Conservation (phyloP, 1,140 invertebrate genomes). For the Nephotettix cincticeps region DNA sequence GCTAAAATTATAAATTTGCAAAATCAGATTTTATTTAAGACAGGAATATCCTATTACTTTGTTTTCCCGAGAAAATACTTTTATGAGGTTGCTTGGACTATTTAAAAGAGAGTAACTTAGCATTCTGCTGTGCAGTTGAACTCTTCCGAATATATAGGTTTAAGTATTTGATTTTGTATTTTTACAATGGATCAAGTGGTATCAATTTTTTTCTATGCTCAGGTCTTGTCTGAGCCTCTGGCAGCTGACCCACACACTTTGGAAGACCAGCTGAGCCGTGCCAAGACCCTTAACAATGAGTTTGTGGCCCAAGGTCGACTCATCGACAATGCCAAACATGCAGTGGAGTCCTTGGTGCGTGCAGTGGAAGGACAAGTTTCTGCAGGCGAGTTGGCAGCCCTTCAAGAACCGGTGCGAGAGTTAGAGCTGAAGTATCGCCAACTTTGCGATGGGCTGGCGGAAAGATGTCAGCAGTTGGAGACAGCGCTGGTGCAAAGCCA, state of each 20-base stretch:
- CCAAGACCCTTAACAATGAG: constrained; percentile 84
- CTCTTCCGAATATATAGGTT: too few species aligned
- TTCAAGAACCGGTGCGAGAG: constrained; percentile 76
- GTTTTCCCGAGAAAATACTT: too few species aligned
- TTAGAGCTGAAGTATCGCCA: constrained; percentile 77
- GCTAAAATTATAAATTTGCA: too few species aligned
- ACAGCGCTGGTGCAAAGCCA: constrained; percentile 89
- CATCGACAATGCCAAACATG: constrained; percentile 74
- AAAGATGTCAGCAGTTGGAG: constrained; percentile 82
- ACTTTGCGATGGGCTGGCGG: constrained; percentile 65
- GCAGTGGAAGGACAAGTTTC: constrained; percentile 79
- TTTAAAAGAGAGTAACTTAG: too few species aligned
- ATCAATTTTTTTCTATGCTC: too few species aligned
- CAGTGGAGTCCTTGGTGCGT: constrained; percentile 67
- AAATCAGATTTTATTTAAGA: too few species aligned
- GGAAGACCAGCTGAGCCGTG: constrained; percentile 81
- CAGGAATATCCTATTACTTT: too few species aligned
- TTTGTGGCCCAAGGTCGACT: constrained; percentile 81
- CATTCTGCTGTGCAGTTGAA: too few species aligned
- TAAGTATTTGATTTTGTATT: too few species aligned
- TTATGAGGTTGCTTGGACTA: too few species aligned
- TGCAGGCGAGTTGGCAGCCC: constrained; percentile 68
- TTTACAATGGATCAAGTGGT: too few species aligned
- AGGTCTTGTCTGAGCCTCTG: constrained; percentile 75
- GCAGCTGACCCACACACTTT: constrained; percentile 84